Evolutionary conservation across 1,140 invertebrate species (phyloP).

Genomic region (Halictus rubicundus): DNA sequence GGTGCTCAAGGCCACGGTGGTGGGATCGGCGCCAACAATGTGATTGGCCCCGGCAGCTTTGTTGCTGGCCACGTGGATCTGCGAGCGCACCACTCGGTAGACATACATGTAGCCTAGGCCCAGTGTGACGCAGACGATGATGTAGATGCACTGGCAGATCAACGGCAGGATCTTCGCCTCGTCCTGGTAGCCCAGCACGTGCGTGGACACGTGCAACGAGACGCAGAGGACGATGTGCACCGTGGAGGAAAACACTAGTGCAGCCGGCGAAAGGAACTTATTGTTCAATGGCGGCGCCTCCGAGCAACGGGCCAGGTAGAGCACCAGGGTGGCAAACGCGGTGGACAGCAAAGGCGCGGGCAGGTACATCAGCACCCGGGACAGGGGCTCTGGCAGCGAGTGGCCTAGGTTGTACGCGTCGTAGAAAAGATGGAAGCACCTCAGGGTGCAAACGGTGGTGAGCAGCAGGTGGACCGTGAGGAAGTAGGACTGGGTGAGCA

Average conservation of each 20-base stretch:
- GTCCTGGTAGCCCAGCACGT: constrained; percentile 78
- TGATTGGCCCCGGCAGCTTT: constrained; percentile 73
- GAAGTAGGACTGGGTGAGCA: constrained; percentile 91
- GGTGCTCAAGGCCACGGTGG: constrained; percentile 81
- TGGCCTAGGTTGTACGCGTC: constrained; percentile 93
- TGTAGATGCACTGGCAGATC: constrained; percentile 91
- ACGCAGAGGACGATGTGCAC: constrained; percentile 89
- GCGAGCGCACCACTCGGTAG: constrained; percentile 82
- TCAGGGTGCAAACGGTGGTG: constrained; percentile 88
- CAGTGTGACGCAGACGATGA: constrained; percentile 88
- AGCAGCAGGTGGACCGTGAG: constrained; percentile 90
- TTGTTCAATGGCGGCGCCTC: constrained; percentile 78
- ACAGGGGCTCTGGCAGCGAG: constrained; percentile 88
- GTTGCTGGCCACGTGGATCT: constrained; percentile 72
- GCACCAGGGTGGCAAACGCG: constrained; percentile 91
- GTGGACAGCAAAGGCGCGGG: constrained; percentile 92
- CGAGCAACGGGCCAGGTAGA: constrained; percentile 89
- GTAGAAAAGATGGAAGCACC: constrained; percentile 93
- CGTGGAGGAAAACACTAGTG: constrained; percentile 87
- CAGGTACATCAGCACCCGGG: constrained; percentile 90
- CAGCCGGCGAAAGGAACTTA: constrained; percentile 86
- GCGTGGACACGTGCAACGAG: constrained; percentile 87
- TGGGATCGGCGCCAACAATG: constrained; percentile 73
- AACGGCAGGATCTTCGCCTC: constrained; percentile 84
- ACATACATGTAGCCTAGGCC: constrained; percentile 92